Evolutionary conservation across 2,113 vertebrate genomes (phyloP), one percentile per base, ranked within the genome.

Genomic region (Mastomys natalensis): DNA sequence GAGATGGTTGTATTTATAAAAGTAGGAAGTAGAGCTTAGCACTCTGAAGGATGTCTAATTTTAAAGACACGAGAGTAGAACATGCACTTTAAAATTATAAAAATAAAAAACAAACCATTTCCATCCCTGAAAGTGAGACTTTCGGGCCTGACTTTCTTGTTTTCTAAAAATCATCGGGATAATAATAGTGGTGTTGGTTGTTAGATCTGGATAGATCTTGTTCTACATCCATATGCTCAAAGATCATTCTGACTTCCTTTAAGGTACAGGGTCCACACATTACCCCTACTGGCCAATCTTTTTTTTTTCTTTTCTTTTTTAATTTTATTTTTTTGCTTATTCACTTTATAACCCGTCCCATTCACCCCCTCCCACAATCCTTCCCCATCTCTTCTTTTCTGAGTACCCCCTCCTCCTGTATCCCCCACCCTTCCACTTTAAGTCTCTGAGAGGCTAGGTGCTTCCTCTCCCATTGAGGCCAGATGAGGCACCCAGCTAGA

Each of bases 81-180:
- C 0, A 29, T 53, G 19, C 10, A 21, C 64, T 94, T 95, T 82
- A 77, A 90, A 89, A 86, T 12, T 88, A 12, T 40, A 66, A 77
- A 78, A 91, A 77, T 62, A 24, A 95, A 93, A 97, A 93, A 73
- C 21, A 87, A 94, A 82, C 16, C 37, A 70, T 15, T 95, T 91
- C 26, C 8, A 7, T 93, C 64, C 66, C 45, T 55, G 11, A 97
- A 90, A 95, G 19, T 1, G 0, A 93, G 22, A 76, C 10, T 76
- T 93, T 85, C 77, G 77, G n/a, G 74, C 43, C 31, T 92, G 87
- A 62, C 26, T 86, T 37, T 82, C 19, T 95, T 48, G 3, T 19
- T 95, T 77, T 62, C 84, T 37, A 58, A 89, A 7, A 7, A n/a
- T 88, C 62, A 85, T n/a, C 16, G 48, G 91, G 89, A 22, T 86